phyloP scores from a whole-genome alignment of 1,140 invertebrate genomes.

The Pollicipes pollicipes region DNA sequence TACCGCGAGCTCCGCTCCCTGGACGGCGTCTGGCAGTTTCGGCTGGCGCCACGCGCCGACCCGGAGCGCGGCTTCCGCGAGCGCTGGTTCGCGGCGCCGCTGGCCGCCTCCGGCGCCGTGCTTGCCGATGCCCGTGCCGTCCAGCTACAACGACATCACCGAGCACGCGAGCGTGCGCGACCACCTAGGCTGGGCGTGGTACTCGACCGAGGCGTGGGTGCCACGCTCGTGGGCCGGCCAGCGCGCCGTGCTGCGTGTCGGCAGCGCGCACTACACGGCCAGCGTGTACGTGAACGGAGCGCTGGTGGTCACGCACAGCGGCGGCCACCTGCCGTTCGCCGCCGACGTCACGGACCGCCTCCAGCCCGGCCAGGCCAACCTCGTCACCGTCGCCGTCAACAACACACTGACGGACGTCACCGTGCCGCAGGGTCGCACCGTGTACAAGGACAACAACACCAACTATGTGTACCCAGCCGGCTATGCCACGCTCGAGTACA shows the following conservation, averaged over 20 bases:
- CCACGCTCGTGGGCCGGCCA: conserved; percentile 42
- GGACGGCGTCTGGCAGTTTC: conserved; percentile 78
- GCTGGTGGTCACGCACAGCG: conserved; percentile 57
- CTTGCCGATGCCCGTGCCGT: conserved; percentile 83
- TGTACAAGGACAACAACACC: too few species aligned
- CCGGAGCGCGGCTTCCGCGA: conserved; percentile 50
- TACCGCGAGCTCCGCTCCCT: conserved; percentile 52
- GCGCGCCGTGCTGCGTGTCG: conserved; percentile 46
- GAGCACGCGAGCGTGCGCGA: conserved; percentile 56
- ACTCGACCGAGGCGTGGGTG: conserved; percentile 57
- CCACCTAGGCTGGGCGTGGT: conserved; percentile 85
- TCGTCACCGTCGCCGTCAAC: conserved; percentile 81
- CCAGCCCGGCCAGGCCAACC: conserved; percentile 42
- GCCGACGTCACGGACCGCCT: conserved; percentile 51
- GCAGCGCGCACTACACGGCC: conserved; percentile 59
- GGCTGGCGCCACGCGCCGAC: conserved; percentile 39
- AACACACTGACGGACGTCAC: conserved; percentile 66
- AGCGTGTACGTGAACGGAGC: conserved; percentile 59
- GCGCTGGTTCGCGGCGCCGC: conserved; percentile 49
- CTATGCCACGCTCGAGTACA: conserved; percentile 52
- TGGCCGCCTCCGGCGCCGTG: conserved; percentile 27
- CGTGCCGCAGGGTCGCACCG: conserved; percentile 50
- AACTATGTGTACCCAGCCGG: conserved; percentile 37
- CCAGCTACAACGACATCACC: conserved; percentile 88
- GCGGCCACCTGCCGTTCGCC: conserved; percentile 89